Evolutionary conservation across 2,113 vertebrate genomes (phyloP), one percentile per base, ranked within the genome.

Genomic region (Amphiprion ocellaris): DNA sequence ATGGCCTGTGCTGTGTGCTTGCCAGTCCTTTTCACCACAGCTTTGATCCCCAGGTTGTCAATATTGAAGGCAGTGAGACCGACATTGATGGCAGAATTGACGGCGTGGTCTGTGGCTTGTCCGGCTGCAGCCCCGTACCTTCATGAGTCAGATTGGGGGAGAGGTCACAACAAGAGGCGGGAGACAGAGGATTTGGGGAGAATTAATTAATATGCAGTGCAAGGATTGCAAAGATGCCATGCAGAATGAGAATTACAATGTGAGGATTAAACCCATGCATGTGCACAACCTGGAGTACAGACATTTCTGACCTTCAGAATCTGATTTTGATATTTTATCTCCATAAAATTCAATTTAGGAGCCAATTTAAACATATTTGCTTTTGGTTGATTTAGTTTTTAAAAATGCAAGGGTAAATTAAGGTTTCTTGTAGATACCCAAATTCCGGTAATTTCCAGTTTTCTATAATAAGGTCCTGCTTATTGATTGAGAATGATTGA

Each of bases 81-180:
- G 52, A 99, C 93, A 54, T 98, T 99, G 88, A 99, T 96, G 76
- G 97, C 98, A 59, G 98, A 99, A 89, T 96, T 96, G 88, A 99
- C 83, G 0, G 97, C 98, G 0, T 96, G 76, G 66, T 99, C 96
- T 1, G 98, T 98, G 77, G 97, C 98, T 54, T 95, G 94, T 62
- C 97, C 98, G 0, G 96, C 98, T 17, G 95, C 96, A 0, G 96
- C 90, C 24, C 98, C 98, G 0, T 99, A 99, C 94, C 98, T 99
- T 94, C 46, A 88, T 89, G 90, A 3, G 61, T 85, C 53, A 79
- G 70, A 89, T 86, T 58, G 59, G 65, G 56, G 65, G 24, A 86
- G 62, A 80, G 26, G 69, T 82, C 65, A 79, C 59, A 33, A 69
- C n/a, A 5, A 63, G 63, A 82, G 55, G 58, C 2, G 0, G 24